Conservation (phyloP, 2,888 invertebrate species). For the Luperina testacea region DNA sequence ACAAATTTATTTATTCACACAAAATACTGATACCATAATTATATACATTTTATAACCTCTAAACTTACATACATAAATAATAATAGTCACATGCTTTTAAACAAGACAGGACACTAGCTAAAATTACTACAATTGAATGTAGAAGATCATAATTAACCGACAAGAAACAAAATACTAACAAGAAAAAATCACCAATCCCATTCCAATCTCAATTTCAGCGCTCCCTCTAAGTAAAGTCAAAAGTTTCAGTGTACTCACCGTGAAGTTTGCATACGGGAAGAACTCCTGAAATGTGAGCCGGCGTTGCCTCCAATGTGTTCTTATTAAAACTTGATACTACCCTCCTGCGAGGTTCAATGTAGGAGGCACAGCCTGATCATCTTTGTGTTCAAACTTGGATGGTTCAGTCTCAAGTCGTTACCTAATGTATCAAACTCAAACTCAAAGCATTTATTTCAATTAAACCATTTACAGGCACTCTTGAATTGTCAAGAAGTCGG, state of each 20-base stretch:
- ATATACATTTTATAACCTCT: not conserved
- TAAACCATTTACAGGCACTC: no score
- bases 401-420: not conserved
- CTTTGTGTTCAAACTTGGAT: conserved; percentile 12
- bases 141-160: not conserved
- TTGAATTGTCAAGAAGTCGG: no score
- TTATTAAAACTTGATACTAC: conserved; percentile 64
- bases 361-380: conserved; percentile 10
- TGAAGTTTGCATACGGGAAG: conserved; percentile 50
- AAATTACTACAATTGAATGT: not conserved
- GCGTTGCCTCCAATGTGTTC: conserved; percentile 40
- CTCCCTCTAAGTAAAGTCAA: conserved; percentile 16
- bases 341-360: not conserved
- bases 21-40: not conserved
- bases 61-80: not conserved
- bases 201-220: not conserved
- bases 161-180: not conserved
- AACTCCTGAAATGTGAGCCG: conserved; percentile 50
- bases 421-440: no score
- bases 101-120: not conserved
- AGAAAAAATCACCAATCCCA: not conserved
- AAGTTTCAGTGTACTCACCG: conserved; percentile 53
- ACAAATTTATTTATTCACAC: not conserved
- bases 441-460: no score
- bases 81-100: not conserved